Evolutionary conservation across 2,888 invertebrate genomes (phyloP).

Genomic region (Crematogaster levior): DNA sequence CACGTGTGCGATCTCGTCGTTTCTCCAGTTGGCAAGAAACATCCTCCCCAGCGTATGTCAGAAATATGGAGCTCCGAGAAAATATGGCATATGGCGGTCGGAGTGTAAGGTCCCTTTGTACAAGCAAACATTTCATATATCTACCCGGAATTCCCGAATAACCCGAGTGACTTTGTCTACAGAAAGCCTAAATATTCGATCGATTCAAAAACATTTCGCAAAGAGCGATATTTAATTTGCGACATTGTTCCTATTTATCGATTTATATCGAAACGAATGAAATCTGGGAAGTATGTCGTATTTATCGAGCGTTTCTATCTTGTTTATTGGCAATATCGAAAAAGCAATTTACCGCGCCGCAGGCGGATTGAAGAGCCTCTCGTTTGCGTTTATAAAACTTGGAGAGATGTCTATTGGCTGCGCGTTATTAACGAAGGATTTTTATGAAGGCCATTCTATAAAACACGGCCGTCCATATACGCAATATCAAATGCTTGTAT

Average conservation of each 20-base stretch:
- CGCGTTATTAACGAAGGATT: constrained; percentile 38
- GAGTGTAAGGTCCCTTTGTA: constrained; percentile 48
- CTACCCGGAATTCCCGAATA: constrained; percentile 35
- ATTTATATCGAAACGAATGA: not conserved
- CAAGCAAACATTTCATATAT: constrained; percentile 53
- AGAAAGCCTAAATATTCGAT: not conserved
- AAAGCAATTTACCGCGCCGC: constrained; percentile 6
- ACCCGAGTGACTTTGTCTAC: not conserved
- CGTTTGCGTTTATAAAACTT: constrained; percentile 28
- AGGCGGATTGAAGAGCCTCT: not conserved
- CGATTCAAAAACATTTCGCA: constrained; percentile 2
- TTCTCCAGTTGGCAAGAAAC: constrained; percentile 24
- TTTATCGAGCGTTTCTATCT: constrained; percentile 8
- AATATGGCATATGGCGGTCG: constrained; percentile 43
- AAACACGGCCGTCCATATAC: constrained; percentile 2
- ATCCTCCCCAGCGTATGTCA: constrained; percentile 28
- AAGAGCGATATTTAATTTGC: constrained; percentile 9
- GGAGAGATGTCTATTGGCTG: not conserved
- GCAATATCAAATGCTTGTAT: constrained; percentile 14
- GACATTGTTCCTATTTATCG: not conserved
- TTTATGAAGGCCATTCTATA: constrained; percentile 18
- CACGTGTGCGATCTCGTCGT: constrained; percentile 39
- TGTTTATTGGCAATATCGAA: constrained; percentile 37
- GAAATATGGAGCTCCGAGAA: constrained; percentile 51
- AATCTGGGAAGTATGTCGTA: not conserved